Percentiles rank a stretch among this genome's conserved stretches.
Evolutionary conservation across 2,113 vertebrate genomes (phyloP).

Genomic region (Hydrochoerus hydrochaeris): DNA sequence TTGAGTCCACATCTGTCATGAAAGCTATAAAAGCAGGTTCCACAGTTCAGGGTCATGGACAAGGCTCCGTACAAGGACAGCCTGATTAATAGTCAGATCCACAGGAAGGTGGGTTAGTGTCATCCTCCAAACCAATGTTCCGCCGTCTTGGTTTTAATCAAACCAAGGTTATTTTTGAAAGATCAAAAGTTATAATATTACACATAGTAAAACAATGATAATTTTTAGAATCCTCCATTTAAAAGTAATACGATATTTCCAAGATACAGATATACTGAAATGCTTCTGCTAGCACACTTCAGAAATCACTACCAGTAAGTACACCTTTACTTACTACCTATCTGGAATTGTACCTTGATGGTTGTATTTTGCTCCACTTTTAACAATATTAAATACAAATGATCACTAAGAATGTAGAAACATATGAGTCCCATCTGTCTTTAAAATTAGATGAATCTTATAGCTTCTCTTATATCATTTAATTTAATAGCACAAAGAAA

Average conservation of each 20-base stretch:
- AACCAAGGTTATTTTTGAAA: background rate
- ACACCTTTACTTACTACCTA: background rate
- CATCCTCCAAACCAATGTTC: background rate
- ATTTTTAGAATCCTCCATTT: constrained; percentile 25
- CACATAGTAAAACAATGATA: background rate
- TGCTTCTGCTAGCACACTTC: background rate
- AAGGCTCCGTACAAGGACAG: background rate
- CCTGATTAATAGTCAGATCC: background rate
- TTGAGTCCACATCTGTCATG: background rate
- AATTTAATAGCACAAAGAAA: background rate
- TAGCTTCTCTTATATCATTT: background rate
- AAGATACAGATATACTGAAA: background rate
- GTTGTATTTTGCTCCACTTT: background rate
- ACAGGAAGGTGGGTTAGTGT: background rate
- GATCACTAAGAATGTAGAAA: background rate
- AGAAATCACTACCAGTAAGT: background rate
- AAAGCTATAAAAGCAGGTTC: background rate
- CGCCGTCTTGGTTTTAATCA: background rate
- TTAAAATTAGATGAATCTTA: constrained; percentile 33
- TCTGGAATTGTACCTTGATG: background rate
- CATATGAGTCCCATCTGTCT: background rate
- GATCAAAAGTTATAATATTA: background rate
- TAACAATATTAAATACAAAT: constrained; percentile 24
- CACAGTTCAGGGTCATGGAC: background rate
- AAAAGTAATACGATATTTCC: background rate